phyloP scores from a whole-genome alignment of 2,797 vertebrate species.

The Melanogrammus aeglefinus region DNA sequence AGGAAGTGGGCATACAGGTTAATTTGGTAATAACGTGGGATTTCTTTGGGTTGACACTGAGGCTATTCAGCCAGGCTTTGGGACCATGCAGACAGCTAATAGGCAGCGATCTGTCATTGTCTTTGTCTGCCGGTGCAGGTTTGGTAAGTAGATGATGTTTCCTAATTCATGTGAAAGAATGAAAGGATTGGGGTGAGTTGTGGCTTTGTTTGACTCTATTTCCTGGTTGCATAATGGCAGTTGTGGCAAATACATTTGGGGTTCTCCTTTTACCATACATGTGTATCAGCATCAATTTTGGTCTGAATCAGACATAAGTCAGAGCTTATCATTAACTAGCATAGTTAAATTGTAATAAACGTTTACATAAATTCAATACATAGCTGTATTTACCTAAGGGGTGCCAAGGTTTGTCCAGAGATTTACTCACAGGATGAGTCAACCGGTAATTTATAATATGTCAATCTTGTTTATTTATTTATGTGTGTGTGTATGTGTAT shows the following conservation, averaged over 20 bases:
- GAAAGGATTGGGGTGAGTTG: background rate
- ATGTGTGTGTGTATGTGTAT: no score
- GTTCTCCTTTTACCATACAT: slow-evolving; percentile 10
- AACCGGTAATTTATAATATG: background rate
- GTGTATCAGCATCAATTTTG: background rate
- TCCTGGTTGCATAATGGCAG: slow-evolving; percentile 9
- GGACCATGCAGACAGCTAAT: background rate
- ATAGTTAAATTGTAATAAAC: background rate
- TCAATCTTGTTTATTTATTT: background rate
- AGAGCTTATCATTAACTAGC: slow-evolving; percentile 11
- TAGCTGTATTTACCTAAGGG: background rate
- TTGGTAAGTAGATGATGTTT: background rate
- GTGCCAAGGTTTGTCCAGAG: background rate
- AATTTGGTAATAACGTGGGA: background rate
- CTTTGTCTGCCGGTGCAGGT: background rate
- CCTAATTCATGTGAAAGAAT: background rate
- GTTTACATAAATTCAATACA: background rate
- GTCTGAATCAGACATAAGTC: background rate
- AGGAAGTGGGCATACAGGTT: background rate
- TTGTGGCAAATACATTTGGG: slow-evolving; percentile 26
- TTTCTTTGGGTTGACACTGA: background rate
- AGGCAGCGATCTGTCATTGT: background rate
- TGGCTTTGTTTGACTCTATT: slow-evolving; percentile 3
- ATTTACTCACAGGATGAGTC: background rate
- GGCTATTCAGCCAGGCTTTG: background rate